Evolutionary conservation across 2,113 vertebrate genomes (phyloP).

Genomic region (Petromus typicus): DNA sequence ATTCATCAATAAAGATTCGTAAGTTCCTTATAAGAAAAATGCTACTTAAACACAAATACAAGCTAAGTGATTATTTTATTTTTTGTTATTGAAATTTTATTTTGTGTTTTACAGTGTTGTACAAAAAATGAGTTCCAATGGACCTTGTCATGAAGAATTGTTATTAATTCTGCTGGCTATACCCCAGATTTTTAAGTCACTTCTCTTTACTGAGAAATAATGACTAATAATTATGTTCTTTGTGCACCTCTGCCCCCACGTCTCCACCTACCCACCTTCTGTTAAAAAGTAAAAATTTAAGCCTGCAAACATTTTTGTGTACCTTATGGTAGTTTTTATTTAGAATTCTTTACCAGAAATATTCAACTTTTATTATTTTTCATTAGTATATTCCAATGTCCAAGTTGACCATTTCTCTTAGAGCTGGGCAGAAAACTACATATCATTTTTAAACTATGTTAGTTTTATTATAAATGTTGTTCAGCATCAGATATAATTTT

Average conservation of each 20-base stretch:
- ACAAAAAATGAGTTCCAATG: not conserved
- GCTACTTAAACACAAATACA: conserved; percentile 13
- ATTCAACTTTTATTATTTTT: conserved; percentile 34
- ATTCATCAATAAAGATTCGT: conserved; percentile 29
- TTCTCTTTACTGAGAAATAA: conserved; percentile 14
- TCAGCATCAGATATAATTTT: conserved; percentile 32
- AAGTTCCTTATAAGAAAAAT: conserved; percentile 27
- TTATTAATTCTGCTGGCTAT: conserved; percentile 37
- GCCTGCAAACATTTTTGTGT: not conserved
- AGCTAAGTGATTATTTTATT: conserved; percentile 21
- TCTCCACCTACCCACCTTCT: conserved; percentile 43
- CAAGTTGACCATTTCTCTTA: conserved; percentile 49
- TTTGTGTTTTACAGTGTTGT: not conserved
- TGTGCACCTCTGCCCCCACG: conserved; percentile 36
- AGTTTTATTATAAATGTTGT: not conserved
- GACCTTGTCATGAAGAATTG: not conserved
- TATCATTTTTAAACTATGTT: conserved; percentile 30
- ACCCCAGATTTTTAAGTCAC: conserved; percentile 11
- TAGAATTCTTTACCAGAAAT: conserved; percentile 50
- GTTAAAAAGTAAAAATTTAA: conserved; percentile 55
- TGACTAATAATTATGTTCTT: conserved; percentile 54
- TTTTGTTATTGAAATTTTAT: not conserved
- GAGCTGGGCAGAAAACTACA: conserved; percentile 16
- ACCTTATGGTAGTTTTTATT: conserved; percentile 21
- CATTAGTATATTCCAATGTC: not conserved